phyloP scores from a whole-genome alignment of 2,888 invertebrate genomes.

The Phyto melanocephala region DNA sequence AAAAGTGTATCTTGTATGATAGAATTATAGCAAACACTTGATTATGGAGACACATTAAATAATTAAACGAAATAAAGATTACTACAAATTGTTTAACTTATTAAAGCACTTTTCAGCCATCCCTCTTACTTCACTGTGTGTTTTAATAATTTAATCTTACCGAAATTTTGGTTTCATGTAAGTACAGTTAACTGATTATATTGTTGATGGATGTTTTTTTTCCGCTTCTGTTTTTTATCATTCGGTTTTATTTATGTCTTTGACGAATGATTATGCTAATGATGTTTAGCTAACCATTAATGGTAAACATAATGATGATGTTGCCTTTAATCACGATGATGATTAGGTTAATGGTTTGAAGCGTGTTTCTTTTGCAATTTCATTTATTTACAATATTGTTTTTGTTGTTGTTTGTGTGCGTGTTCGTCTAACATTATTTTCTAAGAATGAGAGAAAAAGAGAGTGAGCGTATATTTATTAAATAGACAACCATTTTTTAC shows the following conservation, averaged over 20 bases:
- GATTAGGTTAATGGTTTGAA: slow-evolving; percentile 16
- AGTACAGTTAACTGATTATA: too few relatives aligned
- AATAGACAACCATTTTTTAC: slow-evolving; percentile 1
- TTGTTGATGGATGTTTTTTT: too few relatives aligned
- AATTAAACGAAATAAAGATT: too few relatives aligned
- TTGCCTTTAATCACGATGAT: slow-evolving; percentile 13
- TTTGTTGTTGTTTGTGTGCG: not conserved
- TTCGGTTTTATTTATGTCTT: too few relatives aligned
- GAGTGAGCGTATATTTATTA: not conserved
- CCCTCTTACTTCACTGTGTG: too few relatives aligned
- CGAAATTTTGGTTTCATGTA: too few relatives aligned
- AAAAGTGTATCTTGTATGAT: too few relatives aligned
- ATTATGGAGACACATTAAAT: too few relatives aligned
- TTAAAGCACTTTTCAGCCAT: not conserved
- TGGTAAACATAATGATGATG: slow-evolving; percentile 1
- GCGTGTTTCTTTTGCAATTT: slow-evolving; percentile 25
- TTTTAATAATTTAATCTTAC: too few relatives aligned
- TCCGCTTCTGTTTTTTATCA: too few relatives aligned
- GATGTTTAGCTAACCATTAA: not conserved
- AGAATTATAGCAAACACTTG: too few relatives aligned
- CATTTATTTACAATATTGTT: slow-evolving; percentile 43
- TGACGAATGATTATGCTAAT: not conserved
- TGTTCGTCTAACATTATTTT: slow-evolving; percentile 6
- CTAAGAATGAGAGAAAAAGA: slow-evolving; percentile 15
- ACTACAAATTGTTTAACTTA: too few relatives aligned